A percentile compares a stretch with the other conserved stretches of the same genome.
Conservation (phyloP, 2,113 vertebrate genomes). For the Notiomystis cincta region DNA sequence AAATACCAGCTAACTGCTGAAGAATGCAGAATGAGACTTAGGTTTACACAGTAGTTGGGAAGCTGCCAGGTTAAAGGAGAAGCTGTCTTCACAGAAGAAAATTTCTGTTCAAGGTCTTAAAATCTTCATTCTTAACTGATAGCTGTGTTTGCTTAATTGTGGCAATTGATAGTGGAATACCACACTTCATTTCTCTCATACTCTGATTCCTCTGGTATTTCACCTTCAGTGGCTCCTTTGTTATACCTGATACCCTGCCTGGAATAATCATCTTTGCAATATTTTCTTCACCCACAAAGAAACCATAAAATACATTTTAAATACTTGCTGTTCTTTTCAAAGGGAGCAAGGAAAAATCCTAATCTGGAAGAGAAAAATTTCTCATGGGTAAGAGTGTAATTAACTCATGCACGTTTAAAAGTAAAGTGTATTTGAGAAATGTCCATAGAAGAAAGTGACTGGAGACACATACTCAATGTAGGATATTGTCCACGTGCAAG, state of each 20-base stretch:
- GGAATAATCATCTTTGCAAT: background rate
- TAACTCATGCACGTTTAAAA: background rate
- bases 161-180: background rate
- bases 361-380: background rate
- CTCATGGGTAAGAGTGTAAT: background rate
- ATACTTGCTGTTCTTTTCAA: background rate
- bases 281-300: background rate
- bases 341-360: background rate
- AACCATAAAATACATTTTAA: background rate
- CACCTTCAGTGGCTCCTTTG: background rate
- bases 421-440: background rate
- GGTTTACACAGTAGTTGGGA: conserved; percentile 24
- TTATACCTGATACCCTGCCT: background rate
- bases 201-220: background rate
- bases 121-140: background rate
- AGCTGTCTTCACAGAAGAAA: background rate
- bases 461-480: background rate
- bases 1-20: conserved; percentile 43
- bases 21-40: conserved; percentile 42
- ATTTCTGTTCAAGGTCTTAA: conserved; percentile 2
- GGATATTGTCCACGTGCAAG: background rate
- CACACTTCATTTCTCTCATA: background rate
- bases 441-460: background rate
- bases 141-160: background rate
- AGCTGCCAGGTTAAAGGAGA: conserved; percentile 18